Evolutionary conservation across 2,888 invertebrate species (phyloP), one percentile per base, ranked within the genome.

Genomic region (Eupithecia insigniata): DNA sequence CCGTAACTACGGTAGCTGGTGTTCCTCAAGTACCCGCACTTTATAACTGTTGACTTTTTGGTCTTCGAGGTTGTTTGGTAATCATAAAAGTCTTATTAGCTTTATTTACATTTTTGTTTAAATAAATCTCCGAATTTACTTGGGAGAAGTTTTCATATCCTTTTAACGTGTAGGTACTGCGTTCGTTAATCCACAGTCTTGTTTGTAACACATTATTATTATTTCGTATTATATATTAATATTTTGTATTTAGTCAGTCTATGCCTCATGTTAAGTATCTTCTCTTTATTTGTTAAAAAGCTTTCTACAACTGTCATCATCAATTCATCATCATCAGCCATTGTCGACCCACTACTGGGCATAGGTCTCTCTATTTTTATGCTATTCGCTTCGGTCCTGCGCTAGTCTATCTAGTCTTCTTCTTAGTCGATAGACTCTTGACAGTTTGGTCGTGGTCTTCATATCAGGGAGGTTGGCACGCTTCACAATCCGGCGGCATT

Each of bases 1-100:
- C 88, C 82, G 84, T 83, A 84, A 84, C 81, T 77, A 79, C 80
- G 81, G 85, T 81, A 85, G 84, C 81, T 69, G 74, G 79, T 79
- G 80, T 76, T 67, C 46, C 60, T 70, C 69, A 64, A 74, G 74
- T 46, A 69, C 55, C 26, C 5, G 22, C 74, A 72, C 74, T 71
- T 74, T 74, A 66, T 73, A 64, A 69, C 68, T 71, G 65, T 74
- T 74, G 61, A 72, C 74, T 60, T 74, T 71, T 69, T 70, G 30
- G 51, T 66, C 65, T 69, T 71, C 58, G 32, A 69, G 61, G 32
- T 67, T 62, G 34, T 69, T 62, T 69, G n/a, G 64, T n/a, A n/a
- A n/a, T 65, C 70, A 66, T 69, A 51, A 69, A 67, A 28, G 69
- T 30, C 28, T 66, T 69, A 64, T 69, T 62, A 74, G 71, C 61